A percentile compares a stretch with the other conserved stretches of the same genome.
Conservation (phyloP, 2,888 invertebrate species). For the Blastobasis adustella region DNA sequence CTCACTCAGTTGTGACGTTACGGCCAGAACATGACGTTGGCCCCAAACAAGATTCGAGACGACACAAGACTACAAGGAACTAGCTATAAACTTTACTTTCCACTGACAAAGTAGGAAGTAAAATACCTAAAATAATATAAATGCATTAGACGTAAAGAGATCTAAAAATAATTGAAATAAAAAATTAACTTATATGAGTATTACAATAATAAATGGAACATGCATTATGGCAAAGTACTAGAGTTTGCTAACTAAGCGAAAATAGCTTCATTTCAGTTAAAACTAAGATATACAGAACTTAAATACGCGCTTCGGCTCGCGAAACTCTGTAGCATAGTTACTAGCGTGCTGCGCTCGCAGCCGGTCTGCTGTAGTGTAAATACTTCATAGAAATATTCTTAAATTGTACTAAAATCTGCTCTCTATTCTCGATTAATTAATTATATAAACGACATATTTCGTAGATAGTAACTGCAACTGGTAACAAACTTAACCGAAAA, state of each 20-base stretch:
- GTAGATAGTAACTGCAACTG: conserved; percentile 63
- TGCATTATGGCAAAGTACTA: conserved; percentile 75
- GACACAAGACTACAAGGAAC: conserved; percentile 52
- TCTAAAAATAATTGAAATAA: conserved; percentile 70
- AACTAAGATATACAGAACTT: conserved; percentile 51
- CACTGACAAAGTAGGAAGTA: conserved; percentile 37
- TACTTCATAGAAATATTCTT: not conserved
- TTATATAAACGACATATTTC: conserved; percentile 5
- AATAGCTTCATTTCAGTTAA: conserved; percentile 66
- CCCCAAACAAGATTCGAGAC: conserved; percentile 41
- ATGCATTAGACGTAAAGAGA: conserved; percentile 73
- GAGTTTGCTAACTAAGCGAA: conserved; percentile 69
- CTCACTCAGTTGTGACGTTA: conserved; percentile 36
- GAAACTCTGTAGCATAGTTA: not conserved
- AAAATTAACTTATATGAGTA: conserved; percentile 71
- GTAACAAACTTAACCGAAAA: conserved; percentile 59
- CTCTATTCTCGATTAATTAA: not conserved
- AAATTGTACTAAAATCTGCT: conserved; percentile 10
- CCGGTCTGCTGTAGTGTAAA: not conserved
- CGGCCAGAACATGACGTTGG: conserved; percentile 39
- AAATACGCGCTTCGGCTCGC: conserved; percentile 18
- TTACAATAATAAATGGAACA: conserved; percentile 73
- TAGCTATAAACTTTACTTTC: conserved; percentile 36
- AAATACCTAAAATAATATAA: conserved; percentile 61
- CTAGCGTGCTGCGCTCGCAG: not conserved